Evolutionary conservation across 2,797 vertebrate species (phyloP).

Genomic region (Meriones psammophilus): DNA sequence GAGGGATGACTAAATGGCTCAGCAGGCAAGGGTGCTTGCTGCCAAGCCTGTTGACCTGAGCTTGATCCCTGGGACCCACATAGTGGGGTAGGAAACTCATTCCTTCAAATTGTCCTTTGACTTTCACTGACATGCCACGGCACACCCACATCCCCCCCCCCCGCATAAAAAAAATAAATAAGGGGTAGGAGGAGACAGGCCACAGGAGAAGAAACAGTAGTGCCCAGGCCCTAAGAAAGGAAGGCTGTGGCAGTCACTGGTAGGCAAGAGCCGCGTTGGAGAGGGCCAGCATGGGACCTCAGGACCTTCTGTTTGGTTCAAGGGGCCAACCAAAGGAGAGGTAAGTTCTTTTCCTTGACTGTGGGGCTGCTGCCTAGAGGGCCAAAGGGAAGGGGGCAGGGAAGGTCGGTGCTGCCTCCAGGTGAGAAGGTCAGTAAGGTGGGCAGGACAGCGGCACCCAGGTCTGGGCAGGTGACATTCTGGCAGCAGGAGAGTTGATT

Average conservation of each 20-base stretch:
- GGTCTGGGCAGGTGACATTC: not conserved
- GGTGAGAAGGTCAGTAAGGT: not conserved
- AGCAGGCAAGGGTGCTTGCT: too few species aligned
- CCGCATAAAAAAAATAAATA: not conserved
- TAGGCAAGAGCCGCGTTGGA: not conserved
- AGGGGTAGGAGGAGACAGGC: too few species aligned
- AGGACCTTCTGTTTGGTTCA: not conserved
- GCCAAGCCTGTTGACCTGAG: not conserved
- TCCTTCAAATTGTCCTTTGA: not conserved
- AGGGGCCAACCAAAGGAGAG: not conserved
- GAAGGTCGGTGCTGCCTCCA: not conserved
- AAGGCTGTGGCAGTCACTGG: not conserved
- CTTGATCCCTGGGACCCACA: not conserved
- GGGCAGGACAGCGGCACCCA: not conserved
- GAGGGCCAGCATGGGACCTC: not conserved
- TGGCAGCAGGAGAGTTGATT: not conserved
- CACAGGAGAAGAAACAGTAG: not conserved
- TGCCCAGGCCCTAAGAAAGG: not conserved
- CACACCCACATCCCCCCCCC: not conserved
- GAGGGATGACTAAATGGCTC: too few species aligned
- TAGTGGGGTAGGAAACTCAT: not conserved
- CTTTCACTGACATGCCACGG: not conserved
- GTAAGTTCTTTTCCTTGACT: fast-evolving
- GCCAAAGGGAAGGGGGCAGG: not conserved
- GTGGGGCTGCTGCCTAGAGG: not conserved